Evolutionary conservation across 2,888 invertebrate species (phyloP).

Genomic region (Patella depressa): DNA sequence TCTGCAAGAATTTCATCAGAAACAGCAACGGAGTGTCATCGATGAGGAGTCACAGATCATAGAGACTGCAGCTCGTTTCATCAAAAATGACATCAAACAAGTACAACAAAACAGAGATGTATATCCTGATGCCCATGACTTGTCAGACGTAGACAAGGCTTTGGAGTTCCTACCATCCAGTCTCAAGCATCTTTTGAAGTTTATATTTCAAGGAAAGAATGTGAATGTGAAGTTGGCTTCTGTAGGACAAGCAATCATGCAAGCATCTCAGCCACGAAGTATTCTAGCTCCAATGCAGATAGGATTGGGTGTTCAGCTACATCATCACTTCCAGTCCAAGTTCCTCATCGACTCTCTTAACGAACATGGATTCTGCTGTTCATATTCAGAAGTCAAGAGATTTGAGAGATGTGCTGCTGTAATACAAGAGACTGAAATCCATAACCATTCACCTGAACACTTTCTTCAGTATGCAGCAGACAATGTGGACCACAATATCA

Average conservation of each 20-base stretch:
- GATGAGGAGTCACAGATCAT: not conserved
- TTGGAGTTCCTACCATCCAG: too few relatives aligned
- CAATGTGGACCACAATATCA: too few relatives aligned
- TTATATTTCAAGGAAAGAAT: not conserved
- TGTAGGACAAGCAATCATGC: not conserved
- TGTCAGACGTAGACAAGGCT: too few relatives aligned
- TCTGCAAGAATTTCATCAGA: too few relatives aligned
- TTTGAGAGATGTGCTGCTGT: not conserved
- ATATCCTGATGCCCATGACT: too few relatives aligned
- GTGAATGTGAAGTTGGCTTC: too few relatives aligned
- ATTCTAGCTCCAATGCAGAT: not conserved
- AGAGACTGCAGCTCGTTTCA: not conserved
- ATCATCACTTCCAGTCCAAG: not conserved
- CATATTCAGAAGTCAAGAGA: not conserved
- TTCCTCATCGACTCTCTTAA: not conserved
- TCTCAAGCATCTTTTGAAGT: not conserved
- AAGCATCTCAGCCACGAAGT: not conserved
- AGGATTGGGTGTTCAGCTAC: not conserved
- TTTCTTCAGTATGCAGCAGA: too few relatives aligned
- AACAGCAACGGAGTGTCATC: too few relatives aligned
- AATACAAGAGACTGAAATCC: too few relatives aligned
- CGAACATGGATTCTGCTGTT: not conserved
- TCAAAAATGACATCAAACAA: not conserved
- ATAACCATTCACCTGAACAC: too few relatives aligned
- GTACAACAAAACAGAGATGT: too few relatives aligned